Conservation (phyloP, 1,140 invertebrate genomes). For the Conopomorpha cramerella region DNA sequence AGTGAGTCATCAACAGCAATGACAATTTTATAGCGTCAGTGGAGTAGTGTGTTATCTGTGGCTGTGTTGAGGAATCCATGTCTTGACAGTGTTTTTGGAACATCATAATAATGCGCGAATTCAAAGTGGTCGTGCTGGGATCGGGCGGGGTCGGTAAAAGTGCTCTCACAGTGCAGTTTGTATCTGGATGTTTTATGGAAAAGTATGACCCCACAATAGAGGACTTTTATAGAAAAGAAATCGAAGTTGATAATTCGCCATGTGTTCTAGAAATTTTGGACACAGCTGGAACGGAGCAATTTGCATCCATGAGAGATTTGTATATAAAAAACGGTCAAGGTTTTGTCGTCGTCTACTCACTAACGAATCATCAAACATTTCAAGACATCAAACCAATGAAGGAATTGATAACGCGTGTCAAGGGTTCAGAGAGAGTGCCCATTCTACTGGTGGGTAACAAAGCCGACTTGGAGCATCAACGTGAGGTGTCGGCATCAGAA, state of each 20-base stretch:
- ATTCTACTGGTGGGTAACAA: slow-evolving; percentile 96
- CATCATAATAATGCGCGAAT: slow-evolving; percentile 88
- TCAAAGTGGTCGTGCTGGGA: slow-evolving; percentile 98
- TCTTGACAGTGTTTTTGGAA: slow-evolving; percentile 38
- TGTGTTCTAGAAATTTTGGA: slow-evolving; percentile 99
- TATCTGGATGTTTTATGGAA: slow-evolving; percentile 98
- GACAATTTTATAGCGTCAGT: slow-evolving; percentile 59
- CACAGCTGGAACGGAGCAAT: slow-evolving; percentile 99
- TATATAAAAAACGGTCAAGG: slow-evolving; percentile 98
- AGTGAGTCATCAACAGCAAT: no score
- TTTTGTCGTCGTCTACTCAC: slow-evolving; percentile 96
- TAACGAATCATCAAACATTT: slow-evolving; percentile 71
- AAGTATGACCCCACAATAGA: slow-evolving; percentile 99
- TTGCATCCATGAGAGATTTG: slow-evolving; percentile 98
- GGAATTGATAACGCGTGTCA: slow-evolving; percentile 97
- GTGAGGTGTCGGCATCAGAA: slow-evolving; percentile 82
- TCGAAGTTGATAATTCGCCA: slow-evolving; percentile 97
- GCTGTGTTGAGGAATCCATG: slow-evolving; percentile 27
- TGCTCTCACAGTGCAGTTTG: slow-evolving; percentile 98
- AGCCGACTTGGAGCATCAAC: slow-evolving; percentile 93
- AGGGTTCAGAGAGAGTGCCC: slow-evolving; percentile 93
- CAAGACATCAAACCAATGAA: slow-evolving; percentile 99
- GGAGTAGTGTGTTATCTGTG: no score
- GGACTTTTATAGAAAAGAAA: slow-evolving; percentile 99
- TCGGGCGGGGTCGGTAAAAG: slow-evolving; percentile 98